phyloP scores from a whole-genome alignment of 1,140 invertebrate species.

The Drosophila mauritiana region DNA sequence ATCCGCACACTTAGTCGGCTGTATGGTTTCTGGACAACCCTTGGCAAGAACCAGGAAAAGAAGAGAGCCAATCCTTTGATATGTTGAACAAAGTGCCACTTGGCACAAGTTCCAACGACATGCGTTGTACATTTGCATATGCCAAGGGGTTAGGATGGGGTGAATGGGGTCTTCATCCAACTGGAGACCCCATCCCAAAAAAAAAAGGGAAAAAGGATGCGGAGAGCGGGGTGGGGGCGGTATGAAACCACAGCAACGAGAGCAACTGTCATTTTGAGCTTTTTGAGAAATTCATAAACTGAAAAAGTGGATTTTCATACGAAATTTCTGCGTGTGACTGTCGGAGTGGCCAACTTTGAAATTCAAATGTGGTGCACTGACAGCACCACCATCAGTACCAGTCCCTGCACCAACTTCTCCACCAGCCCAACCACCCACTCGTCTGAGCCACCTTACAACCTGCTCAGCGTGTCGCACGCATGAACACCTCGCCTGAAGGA shows the following conservation, averaged over 20 bases:
- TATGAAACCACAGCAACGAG: conserved; percentile 34
- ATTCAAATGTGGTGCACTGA: conserved; percentile 76
- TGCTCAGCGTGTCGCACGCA: conserved; percentile 78
- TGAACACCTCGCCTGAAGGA: conserved; percentile 72
- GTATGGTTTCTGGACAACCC: conserved; percentile 30
- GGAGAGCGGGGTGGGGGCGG: neutral
- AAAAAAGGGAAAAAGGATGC: neutral
- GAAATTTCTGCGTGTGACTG: conserved; percentile 75
- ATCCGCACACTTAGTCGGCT: conserved; percentile 38
- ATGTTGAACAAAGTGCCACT: conserved; percentile 78
- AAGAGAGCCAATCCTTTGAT: conserved; percentile 67
- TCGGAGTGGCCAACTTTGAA: conserved; percentile 61
- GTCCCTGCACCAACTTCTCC: neutral
- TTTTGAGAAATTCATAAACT: conserved; percentile 83
- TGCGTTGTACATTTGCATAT: conserved; percentile 72
- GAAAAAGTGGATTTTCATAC: conserved; percentile 83
- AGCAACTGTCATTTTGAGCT: conserved; percentile 75
- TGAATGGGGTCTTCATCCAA: too few relatives aligned
- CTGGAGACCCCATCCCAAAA: neutral
- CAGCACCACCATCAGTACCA: conserved; percentile 25
- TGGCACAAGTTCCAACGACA: conserved; percentile 71
- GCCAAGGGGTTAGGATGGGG: conserved; percentile 14
- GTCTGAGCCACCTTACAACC: conserved; percentile 13
- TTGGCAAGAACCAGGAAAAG: conserved; percentile 6
- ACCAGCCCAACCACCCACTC: neutral